phyloP scores from a whole-genome alignment of 30 jellyfish, hydroid and myxozoan species.

The Phacellophora camtschatica region DNA sequence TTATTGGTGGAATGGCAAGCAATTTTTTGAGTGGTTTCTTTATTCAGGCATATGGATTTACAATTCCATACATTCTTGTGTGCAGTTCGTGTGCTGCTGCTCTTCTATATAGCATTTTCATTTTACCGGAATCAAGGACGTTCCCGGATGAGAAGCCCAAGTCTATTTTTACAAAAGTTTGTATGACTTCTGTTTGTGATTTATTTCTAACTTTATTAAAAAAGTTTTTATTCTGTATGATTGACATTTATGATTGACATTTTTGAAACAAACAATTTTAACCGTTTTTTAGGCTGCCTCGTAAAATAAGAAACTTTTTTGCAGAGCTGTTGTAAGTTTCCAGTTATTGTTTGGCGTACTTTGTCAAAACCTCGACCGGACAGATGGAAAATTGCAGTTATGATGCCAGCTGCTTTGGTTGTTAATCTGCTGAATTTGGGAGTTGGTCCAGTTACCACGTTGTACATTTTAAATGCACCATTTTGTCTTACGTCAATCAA shows the following conservation, averaged over 20 bases:
- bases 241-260: no score
- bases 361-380: conserved; percentile 64
- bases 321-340: conserved; percentile 28
- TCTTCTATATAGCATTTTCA: conserved; percentile 40
- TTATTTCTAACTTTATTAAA: no score
- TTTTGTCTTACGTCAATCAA: conserved; percentile 59
- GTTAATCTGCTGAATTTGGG: conserved; percentile 50
- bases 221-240: no score
- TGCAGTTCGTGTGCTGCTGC: conserved; percentile 26
- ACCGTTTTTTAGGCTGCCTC: no score
- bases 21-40: conserved; percentile 60
- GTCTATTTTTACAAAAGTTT: neutral
- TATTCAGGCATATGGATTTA: conserved; percentile 50
- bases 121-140: conserved; percentile 65
- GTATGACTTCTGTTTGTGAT: no score
- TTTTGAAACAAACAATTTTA: no score
- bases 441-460: conserved; percentile 1
- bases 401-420: conserved; percentile 49
- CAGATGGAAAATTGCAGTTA: conserved; percentile 48
- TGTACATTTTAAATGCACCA: conserved; percentile 70
- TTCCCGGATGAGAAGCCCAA: neutral
- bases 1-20: conserved; percentile 56
- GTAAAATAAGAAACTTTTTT: no score
- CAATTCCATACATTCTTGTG: conserved; percentile 47
- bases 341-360: conserved; percentile 39